Evolutionary conservation across 2,113 vertebrate species (phyloP).

Genomic region (Anarhynchus alexandrinus): DNA sequence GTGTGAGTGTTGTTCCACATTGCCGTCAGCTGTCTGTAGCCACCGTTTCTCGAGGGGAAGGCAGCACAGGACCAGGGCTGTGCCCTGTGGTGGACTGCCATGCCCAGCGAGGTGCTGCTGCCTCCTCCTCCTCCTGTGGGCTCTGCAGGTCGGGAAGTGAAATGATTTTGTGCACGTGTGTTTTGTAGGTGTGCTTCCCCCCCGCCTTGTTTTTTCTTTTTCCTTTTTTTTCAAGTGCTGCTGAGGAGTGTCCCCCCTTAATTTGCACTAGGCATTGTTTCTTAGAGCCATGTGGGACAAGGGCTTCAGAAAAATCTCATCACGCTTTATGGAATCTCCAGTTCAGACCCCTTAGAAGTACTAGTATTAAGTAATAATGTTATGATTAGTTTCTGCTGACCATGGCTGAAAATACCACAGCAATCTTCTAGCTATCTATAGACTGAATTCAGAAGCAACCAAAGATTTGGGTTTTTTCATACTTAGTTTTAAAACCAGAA

Average conservation of each 20-base stretch:
- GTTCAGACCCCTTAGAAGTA: background rate
- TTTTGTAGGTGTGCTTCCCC: background rate
- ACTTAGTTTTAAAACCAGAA: background rate
- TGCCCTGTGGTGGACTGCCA: too few relatives aligned
- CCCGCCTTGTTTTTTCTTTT: background rate
- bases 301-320: background rate
- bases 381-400: background rate
- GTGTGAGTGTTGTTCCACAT: background rate
- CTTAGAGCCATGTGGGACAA: background rate
- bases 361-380: background rate
- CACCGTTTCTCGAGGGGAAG: background rate
- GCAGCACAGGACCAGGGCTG: background rate
- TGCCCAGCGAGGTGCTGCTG: background rate
- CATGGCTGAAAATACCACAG: background rate
- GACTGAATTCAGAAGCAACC: background rate
- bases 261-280: background rate
- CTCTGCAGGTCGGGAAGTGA: background rate
- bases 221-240: background rate
- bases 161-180: rapidly evolving
- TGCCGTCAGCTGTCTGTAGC: background rate
- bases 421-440: background rate
- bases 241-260: background rate
- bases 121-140: background rate
- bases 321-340: background rate
- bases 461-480: background rate